These are phyloP conservation scores for Enhydra lutris DNA, from an alignment of 2,113 vertebrate species.

Conservation along the genomic window DNA sequence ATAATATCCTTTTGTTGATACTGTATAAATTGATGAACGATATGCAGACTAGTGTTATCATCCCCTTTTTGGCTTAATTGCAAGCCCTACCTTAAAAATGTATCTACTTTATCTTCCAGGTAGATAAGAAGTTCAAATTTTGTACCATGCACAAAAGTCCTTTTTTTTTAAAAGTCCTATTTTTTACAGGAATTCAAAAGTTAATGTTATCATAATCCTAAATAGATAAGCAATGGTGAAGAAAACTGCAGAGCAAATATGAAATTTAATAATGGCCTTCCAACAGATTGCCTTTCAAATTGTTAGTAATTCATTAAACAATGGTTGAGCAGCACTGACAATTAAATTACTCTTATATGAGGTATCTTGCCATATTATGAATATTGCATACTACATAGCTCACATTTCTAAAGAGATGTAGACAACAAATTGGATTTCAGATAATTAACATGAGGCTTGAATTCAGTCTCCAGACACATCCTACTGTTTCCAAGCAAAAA, in stretches of 20 bases:
- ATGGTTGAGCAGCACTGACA: constrained; percentile 77
- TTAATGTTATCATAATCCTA: constrained; percentile 73
- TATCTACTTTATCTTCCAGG: constrained; percentile 32
- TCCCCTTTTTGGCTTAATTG: constrained; percentile 26
- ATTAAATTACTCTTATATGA: constrained; percentile 82
- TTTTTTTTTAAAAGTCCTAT: constrained; percentile 21
- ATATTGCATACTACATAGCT: constrained; percentile 76
- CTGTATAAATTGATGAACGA: not conserved
- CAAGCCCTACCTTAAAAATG: constrained; percentile 32
- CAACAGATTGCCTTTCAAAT: constrained; percentile 75
- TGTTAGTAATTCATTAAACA: constrained; percentile 84
- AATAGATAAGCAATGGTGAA: constrained; percentile 73
- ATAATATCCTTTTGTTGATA: not conserved
- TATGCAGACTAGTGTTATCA: not conserved
- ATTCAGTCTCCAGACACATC: constrained; percentile 73
- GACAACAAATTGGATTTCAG: constrained; percentile 79
- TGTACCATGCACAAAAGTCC: constrained; percentile 48
- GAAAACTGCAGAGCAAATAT: constrained; percentile 79
- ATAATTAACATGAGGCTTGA: constrained; percentile 78
- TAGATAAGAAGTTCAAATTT: constrained; percentile 55
- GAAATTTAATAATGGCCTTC: constrained; percentile 79
- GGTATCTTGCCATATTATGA: constrained; percentile 80
- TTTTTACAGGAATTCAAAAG: constrained; percentile 70
- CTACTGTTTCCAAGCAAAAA: constrained; percentile 71
- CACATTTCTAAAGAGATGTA: constrained; percentile 74